Conservation (phyloP, 2,888 invertebrate species). For the Apodemia duryi region DNA sequence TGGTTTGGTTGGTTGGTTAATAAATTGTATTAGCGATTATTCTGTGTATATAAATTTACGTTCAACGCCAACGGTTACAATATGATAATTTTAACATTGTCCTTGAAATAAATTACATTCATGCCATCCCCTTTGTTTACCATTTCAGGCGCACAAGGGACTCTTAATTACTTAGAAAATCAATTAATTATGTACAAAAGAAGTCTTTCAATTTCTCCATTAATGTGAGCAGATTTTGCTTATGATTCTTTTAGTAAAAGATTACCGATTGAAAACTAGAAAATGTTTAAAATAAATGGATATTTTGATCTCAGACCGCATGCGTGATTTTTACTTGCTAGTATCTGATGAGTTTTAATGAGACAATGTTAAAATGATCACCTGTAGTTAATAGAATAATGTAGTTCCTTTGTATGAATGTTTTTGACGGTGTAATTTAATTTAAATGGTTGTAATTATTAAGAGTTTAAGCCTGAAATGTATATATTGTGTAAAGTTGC, state of each 20-base stretch:
- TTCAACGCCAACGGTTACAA: not conserved
- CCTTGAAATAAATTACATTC: not conserved
- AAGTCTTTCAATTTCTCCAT: too few relatives aligned
- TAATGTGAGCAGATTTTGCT: too few relatives aligned
- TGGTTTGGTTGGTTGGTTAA: not conserved
- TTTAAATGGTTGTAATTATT: conserved; percentile 12
- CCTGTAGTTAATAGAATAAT: conserved; percentile 3
- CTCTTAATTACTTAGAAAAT: too few relatives aligned
- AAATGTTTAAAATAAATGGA: too few relatives aligned
- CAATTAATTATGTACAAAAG: too few relatives aligned
- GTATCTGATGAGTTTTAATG: not conserved
- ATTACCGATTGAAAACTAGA: too few relatives aligned
- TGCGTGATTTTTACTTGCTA: too few relatives aligned
- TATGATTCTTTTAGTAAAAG: too few relatives aligned
- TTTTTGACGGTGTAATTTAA: conserved; percentile 12
- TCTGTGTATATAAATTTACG: not conserved
- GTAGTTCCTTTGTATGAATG: conserved; percentile 11
- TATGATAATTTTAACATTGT: conserved; percentile 1
- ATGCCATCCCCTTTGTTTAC: too few relatives aligned
- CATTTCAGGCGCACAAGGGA: too few relatives aligned
- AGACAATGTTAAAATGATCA: conserved; percentile 5
- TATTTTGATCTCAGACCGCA: too few relatives aligned
- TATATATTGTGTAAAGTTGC: conserved; percentile 9
- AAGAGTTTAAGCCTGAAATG: conserved; percentile 1
- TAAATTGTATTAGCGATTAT: not conserved